phyloP scores from a whole-genome alignment of 2,888 invertebrate genomes.

The Zhuqinia jingwanae region DNA sequence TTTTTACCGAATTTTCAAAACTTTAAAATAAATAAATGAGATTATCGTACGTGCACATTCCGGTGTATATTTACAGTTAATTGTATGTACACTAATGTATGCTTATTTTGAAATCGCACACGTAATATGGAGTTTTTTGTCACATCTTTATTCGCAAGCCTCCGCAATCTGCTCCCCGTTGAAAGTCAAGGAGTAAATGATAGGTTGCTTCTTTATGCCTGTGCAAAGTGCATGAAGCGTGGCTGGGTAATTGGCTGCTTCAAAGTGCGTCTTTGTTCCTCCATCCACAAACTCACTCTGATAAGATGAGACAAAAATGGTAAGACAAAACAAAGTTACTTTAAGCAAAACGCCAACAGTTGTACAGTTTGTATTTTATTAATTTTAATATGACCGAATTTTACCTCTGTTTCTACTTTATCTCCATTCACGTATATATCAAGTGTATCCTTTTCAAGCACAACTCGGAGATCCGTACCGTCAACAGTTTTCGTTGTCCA shows the following conservation, averaged over 20 bases:
- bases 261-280: conserved; percentile 92
- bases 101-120: no score
- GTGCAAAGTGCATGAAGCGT: conserved; percentile 76
- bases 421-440: conserved; percentile 90
- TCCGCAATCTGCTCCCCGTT: conserved; percentile 78
- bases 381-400: neutral
- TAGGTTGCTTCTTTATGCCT: conserved; percentile 78
- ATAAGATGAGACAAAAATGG: conserved; percentile 18
- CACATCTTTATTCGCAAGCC: conserved; percentile 67
- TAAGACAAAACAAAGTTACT: no score
- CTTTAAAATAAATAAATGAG: no score
- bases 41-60: no score
- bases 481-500: conserved; percentile 85
- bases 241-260: conserved; percentile 82
- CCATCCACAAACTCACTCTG: conserved; percentile 91
- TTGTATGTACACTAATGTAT: no score
- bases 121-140: no score
- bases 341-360: no score
- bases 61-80: no score
- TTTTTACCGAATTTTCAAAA: no score
- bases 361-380: no score
- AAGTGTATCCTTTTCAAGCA: conserved; percentile 89
- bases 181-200: conserved; percentile 77
- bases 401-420: conserved; percentile 85
- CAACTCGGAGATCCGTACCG: conserved; percentile 85